Evolutionary conservation across 2,113 vertebrate genomes (phyloP), one percentile per base, ranked within the genome.

Genomic region (Anseranas semipalmata): DNA sequence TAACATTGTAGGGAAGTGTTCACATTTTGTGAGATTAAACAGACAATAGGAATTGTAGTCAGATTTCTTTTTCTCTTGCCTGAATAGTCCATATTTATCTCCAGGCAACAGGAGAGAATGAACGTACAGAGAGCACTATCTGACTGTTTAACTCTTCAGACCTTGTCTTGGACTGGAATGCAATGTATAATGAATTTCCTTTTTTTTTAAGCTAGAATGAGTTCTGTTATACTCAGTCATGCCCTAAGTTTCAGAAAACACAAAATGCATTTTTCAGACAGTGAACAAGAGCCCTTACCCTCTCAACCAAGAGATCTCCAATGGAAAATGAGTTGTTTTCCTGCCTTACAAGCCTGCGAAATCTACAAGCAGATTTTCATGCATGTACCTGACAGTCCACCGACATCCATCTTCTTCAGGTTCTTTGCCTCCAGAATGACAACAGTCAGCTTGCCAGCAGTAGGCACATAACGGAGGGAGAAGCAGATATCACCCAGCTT

Each of bases 361-460:
- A 68, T 67, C 66, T 82, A 94, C 35, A 83, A 58, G 71, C 37
- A 76, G 62, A 87, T 94, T 88, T 90, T 87, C 35, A 85, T 65
- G 72, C 80, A 93, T 97, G 94, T 98, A 99, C 99, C 99, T 98
- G 99, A 99, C 96, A 99, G 98, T 77, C 99, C 99, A 87, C 99
- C 99, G 7, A 99, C 99, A 43, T 99, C 99, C 99, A 99, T 99
- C 97, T 99, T 99, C 98, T 99, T 99, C 98, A 99, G 98, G 98
- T 99, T 99, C 97, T 99, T 99, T 37, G 99, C 99, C 97, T 99
- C 99, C 71, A 99, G 98, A 92, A 99, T 98, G 97, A 99, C 99
- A 48, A 99, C 99, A 43, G 99, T 99, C 98, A 99, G 98, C 92
- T 99, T 99, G 80, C 99, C 99, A 56, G 99, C 99, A 33, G 99